Percentiles rank a stretch among this genome's conserved stretches.
Evolutionary conservation across 2,113 vertebrate genomes (phyloP).

Genomic region (Physeter macrocephalus): DNA sequence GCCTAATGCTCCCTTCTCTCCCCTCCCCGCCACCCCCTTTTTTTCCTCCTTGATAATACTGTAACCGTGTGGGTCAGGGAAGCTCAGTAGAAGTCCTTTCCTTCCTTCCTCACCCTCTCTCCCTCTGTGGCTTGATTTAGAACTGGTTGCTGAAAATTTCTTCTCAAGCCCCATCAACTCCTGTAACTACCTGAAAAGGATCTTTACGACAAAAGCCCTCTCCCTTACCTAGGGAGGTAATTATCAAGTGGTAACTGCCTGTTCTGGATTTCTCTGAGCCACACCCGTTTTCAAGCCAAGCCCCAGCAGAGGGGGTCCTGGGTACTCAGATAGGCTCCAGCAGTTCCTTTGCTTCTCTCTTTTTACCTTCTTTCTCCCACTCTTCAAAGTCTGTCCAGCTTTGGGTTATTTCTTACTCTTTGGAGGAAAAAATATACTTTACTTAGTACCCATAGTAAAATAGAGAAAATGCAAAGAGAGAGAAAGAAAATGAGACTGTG

Average conservation of each 20-base stretch:
- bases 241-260: not conserved
- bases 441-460: not conserved
- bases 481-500: not conserved
- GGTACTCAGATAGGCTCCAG: not conserved
- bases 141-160: conserved; percentile 17
- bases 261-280: not conserved
- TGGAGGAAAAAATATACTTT: not conserved
- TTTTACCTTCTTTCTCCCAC: not conserved
- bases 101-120: not conserved
- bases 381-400: not conserved
- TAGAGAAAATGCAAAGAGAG: not conserved
- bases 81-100: not conserved
- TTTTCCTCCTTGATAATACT: not conserved
- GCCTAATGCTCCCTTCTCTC: not conserved
- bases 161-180: not conserved
- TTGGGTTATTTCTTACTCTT: not conserved
- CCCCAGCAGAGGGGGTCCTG: not conserved
- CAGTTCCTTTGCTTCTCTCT: not conserved
- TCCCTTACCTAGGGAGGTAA: not conserved
- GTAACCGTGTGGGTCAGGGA: not conserved
- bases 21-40: not conserved
- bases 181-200: not conserved
- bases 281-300: not conserved
- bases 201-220: not conserved
- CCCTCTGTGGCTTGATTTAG: not conserved